Conservation (phyloP, 2,113 vertebrate species). For the Melanerpes aurifrons region DNA sequence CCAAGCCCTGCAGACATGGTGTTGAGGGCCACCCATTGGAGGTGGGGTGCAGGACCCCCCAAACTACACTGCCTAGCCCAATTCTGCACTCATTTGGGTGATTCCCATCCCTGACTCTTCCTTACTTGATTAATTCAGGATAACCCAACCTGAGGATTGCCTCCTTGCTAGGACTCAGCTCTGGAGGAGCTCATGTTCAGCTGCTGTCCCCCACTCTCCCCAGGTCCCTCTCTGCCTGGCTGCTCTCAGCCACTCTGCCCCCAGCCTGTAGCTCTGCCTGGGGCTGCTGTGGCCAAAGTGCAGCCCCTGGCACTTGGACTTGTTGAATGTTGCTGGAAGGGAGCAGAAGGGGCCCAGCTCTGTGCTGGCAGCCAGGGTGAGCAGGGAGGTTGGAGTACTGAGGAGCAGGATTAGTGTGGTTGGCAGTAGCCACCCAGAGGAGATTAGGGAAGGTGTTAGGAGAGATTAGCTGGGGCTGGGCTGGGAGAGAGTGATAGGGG, state of each 20-base stretch:
- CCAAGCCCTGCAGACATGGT: too few species aligned
- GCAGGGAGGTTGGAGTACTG: not conserved
- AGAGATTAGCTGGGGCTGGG: constrained; percentile 27
- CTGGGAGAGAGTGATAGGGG: constrained; percentile 2
- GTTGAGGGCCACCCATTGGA: too few species aligned
- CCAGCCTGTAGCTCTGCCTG: too few species aligned
- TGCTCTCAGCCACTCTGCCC: too few species aligned
- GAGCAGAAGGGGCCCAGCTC: not conserved
- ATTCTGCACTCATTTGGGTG: not conserved
- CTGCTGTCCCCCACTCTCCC: not conserved
- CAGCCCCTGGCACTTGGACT: too few species aligned
- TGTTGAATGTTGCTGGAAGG: not conserved
- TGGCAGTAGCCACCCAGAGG: constrained; percentile 42
- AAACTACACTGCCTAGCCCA: not conserved
- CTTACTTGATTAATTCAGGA: not conserved
- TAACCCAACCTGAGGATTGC: not conserved
- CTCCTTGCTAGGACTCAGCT: not conserved
- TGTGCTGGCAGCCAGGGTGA: not conserved
- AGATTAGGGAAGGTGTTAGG: constrained; percentile 61
- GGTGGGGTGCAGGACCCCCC: not conserved
- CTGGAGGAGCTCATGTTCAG: too few species aligned
- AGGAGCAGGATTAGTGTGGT: not conserved
- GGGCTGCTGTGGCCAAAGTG: too few species aligned
- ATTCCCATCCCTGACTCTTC: not conserved
- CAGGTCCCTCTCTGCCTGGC: too few species aligned